phyloP scores from a whole-genome alignment of 2,888 invertebrate species.

The Aricia artaxerxes region DNA sequence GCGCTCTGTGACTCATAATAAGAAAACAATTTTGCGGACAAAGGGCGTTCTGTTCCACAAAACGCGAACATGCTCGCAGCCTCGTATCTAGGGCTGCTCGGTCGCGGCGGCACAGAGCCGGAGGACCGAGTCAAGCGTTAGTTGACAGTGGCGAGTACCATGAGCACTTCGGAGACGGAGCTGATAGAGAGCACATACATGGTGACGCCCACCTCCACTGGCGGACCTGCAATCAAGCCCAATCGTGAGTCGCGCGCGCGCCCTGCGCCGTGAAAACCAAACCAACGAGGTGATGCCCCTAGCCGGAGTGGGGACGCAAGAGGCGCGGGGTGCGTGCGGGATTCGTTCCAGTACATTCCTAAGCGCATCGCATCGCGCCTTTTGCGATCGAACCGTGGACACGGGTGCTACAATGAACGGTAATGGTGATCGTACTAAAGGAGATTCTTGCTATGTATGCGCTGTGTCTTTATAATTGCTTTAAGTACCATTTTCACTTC shows the following conservation, averaged over 20 bases:
- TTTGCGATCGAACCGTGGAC: conserved; percentile 74
- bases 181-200: conserved; percentile 99
- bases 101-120: conserved; percentile 56
- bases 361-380: conserved; percentile 53
- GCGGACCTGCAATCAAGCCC: conserved; percentile 92
- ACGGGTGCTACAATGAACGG: conserved; percentile 79
- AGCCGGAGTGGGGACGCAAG: conserved; percentile 53
- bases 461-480: conserved; percentile 71
- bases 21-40: conserved; percentile 76
- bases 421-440: conserved; percentile 76
- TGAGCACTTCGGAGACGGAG: conserved; percentile 98
- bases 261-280: conserved; percentile 62
- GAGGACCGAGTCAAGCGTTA: conserved; percentile 70
- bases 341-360: conserved; percentile 43
- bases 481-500: conserved; percentile 88
- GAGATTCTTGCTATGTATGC: conserved; percentile 73
- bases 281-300: conserved; percentile 67
- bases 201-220: conserved; percentile 98
- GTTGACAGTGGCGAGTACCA: conserved; percentile 93
- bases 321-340: conserved; percentile 55
- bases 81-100: conserved; percentile 80
- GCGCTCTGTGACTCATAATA: conserved; percentile 56
- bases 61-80: conserved; percentile 79
- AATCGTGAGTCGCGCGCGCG: conserved; percentile 66
- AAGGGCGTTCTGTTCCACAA: conserved; percentile 73